Evolutionary conservation across 2,888 invertebrate species (phyloP), one percentile per base, ranked within the genome.

Genomic region (Brachypterus glaber): DNA sequence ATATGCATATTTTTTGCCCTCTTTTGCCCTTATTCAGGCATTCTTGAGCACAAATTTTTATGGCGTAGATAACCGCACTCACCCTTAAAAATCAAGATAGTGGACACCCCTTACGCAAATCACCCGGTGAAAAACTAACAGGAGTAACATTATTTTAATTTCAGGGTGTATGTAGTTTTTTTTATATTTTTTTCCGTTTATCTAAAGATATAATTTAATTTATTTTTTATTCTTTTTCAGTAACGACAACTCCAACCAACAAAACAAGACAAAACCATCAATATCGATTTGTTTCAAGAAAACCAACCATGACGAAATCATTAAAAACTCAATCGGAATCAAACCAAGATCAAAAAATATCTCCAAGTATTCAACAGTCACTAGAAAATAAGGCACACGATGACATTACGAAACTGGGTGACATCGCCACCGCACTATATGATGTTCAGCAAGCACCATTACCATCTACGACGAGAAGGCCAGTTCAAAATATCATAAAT

Each of bases 361-460:
- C 61, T 43, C 51, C 60, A 9, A 54, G 53, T 39, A 55, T 52
- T 45, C 55, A 58, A 32, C 53, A 60, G 34, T 47, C 50, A 3
- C 34, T 50, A 15, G 60, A 59, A 46, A 46, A 54, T 24, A 43
- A 47, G 16, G 31, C 39, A 9, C 32, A 34, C 2, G 17, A 33
- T 5, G 53, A 54, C 30, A 54, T 55, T 7, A 53, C 56, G 4
- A 54, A 58, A 47, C 40, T 59, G 2, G 49, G 45, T 8, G 58
- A 60, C 33, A 45, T 59, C n/a, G 60, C 58, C 8, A 35, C 48
- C 4, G 57, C 54, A 7, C 39, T 62, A 21, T 50, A 58, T 25
- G 45, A 51, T 26, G 44, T 62, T 4, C 60, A 62, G 40, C 49
- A 53, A 29, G 58, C 56, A n/a, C 57, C 60, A 14, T 17, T 51